A percentile compares a stretch with the other conserved stretches of the same genome.
These are phyloP conservation scores for Trissolcus japonicus DNA, from an alignment of 2,888 invertebrate species.

Conservation along the genomic window DNA sequence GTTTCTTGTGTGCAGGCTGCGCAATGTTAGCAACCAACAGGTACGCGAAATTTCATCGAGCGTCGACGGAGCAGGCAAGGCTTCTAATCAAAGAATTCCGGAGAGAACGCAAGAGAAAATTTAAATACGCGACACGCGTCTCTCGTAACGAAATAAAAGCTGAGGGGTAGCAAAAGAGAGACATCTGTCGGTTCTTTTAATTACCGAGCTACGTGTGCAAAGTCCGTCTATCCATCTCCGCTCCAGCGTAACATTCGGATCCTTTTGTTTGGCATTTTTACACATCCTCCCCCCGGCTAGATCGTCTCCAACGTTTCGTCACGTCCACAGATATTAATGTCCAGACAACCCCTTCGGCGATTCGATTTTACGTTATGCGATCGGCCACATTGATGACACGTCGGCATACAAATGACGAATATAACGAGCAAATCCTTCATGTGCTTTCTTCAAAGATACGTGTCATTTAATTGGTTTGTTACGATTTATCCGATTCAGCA, in stretches of 20 bases:
- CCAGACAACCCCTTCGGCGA: conserved; percentile 57
- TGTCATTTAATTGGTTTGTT: conserved; percentile 41
- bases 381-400: conserved; percentile 48
- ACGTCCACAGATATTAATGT: conserved; percentile 63
- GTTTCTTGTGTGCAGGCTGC: conserved; percentile 52
- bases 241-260: conserved; percentile 59
- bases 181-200: conserved; percentile 76
- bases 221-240: conserved; percentile 58
- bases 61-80: conserved; percentile 57
- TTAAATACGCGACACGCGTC: conserved; percentile 73
- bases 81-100: conserved; percentile 75
- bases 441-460: conserved; percentile 43
- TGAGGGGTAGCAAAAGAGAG: conserved; percentile 70
- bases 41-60: conserved; percentile 55
- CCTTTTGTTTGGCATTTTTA: conserved; percentile 70
- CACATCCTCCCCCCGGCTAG: conserved; percentile 57
- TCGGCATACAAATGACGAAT: conserved; percentile 41
- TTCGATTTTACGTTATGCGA: conserved; percentile 53
- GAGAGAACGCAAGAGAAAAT: conserved; percentile 67
- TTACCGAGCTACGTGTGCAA: conserved; percentile 73
- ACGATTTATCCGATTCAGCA: conserved; percentile 27
- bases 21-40: conserved; percentile 55
- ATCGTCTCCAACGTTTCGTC: conserved; percentile 61
- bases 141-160: conserved; percentile 75
- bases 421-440: conserved; percentile 46